phyloP scores from a whole-genome alignment of 2,888 invertebrate species.

The Epinotia ramella region DNA sequence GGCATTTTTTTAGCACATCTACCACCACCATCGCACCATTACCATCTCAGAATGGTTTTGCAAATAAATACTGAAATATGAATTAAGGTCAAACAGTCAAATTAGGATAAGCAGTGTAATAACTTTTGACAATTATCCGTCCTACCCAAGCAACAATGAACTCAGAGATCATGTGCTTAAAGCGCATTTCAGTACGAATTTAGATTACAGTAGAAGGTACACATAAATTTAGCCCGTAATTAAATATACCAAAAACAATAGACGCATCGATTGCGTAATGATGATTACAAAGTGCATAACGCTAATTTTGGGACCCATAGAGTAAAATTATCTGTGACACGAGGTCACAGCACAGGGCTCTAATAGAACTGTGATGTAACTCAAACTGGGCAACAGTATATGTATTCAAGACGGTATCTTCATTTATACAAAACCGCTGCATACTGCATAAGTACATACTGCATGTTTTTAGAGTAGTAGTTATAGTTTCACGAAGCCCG shows the following conservation, averaged over 20 bases:
- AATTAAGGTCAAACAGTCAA: background rate
- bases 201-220: too few species aligned
- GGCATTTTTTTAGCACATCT: too few species aligned
- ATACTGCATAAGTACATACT: too few species aligned
- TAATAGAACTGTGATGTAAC: slow-evolving; percentile 19
- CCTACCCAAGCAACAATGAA: too few species aligned
- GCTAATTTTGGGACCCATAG: slow-evolving; percentile 15
- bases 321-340: slow-evolving; percentile 21
- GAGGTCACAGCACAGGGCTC: slow-evolving; percentile 20
- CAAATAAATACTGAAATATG: too few species aligned
- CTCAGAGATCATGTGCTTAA: too few species aligned
- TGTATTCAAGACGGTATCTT: background rate
- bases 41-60: too few species aligned
- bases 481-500: too few species aligned
- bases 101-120: background rate
- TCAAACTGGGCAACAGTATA: background rate
- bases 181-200: too few species aligned
- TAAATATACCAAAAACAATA: slow-evolving; percentile 25
- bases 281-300: slow-evolving; percentile 13
- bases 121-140: background rate
- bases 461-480: too few species aligned
- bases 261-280: slow-evolving; percentile 1
- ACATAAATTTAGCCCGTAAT: background rate
- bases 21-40: too few species aligned
- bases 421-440: background rate